Percentiles rank a stretch among this genome's conserved stretches.
These are phyloP conservation scores for Nomada flava DNA, from an alignment of 2,888 invertebrate genomes.

Conservation along the genomic window DNA sequence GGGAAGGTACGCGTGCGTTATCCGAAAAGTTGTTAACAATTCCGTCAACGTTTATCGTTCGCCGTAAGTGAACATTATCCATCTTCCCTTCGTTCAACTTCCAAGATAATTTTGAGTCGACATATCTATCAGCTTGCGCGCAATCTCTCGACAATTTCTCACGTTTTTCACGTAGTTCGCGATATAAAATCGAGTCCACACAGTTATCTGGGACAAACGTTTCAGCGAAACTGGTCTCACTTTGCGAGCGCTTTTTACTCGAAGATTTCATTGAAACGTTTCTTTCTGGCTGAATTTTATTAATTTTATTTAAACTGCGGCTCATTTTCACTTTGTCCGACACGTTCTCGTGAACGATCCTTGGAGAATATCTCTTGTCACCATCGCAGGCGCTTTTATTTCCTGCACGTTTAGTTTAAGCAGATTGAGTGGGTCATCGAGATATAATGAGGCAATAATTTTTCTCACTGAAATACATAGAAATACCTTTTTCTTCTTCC, in stretches of 20 bases:
- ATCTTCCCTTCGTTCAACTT: background rate
- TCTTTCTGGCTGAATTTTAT: background rate
- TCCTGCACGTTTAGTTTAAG: background rate
- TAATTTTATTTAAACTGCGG: background rate
- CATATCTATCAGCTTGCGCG: background rate
- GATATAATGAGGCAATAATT: background rate
- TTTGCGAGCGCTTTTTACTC: conserved; percentile 17
- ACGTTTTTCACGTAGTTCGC: conserved; percentile 13
- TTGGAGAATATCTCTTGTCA: background rate
- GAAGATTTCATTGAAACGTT: background rate
- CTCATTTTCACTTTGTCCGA: background rate
- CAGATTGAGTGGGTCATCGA: background rate
- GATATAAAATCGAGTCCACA: conserved; percentile 38
- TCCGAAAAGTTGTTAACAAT: background rate
- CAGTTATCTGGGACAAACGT: background rate
- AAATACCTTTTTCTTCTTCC: background rate
- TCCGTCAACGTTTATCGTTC: background rate
- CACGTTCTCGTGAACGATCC: background rate
- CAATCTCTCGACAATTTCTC: background rate
- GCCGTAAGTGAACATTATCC: background rate
- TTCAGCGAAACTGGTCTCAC: conserved; percentile 22
- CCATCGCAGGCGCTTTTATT: background rate
- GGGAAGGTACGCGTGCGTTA: background rate
- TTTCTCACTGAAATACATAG: no score
- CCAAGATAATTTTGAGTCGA: background rate